Conservation (phyloP, 2,888 invertebrate genomes). For the Chymomyza fuscimana region DNA sequence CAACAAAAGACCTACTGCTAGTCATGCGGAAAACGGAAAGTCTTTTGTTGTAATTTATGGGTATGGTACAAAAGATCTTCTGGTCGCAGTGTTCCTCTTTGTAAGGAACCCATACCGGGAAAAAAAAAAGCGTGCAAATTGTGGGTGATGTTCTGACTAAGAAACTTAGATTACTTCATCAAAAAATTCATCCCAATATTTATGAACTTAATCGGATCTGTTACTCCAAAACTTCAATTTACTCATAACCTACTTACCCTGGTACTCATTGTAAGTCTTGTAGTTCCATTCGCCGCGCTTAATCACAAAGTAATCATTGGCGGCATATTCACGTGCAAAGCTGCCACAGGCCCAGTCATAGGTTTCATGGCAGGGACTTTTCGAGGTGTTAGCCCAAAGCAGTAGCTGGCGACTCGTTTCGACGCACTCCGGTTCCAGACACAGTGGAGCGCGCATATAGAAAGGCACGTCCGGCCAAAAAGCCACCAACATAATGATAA, state of each 20-base stretch:
- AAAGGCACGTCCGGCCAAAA: constrained; percentile 79
- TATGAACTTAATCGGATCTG: too few species aligned
- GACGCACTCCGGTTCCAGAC: constrained; percentile 78
- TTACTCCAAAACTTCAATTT: too few species aligned
- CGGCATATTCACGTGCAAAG: constrained; percentile 76
- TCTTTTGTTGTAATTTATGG: too few species aligned
- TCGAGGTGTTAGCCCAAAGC: constrained; percentile 77
- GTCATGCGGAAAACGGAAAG: too few species aligned
- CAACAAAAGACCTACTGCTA: too few species aligned
- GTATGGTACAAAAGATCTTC: too few species aligned
- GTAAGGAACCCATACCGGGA: too few species aligned
- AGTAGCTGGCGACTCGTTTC: constrained; percentile 78
- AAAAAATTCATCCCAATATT: too few species aligned
- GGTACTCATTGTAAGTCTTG: constrained; percentile 78
- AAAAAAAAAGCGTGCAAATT: too few species aligned
- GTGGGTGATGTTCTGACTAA: too few species aligned
- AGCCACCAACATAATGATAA: constrained; percentile 76
- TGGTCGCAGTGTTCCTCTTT: too few species aligned
- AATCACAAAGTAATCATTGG: constrained; percentile 76
- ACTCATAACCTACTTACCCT: constrained; percentile 63
- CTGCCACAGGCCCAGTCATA: constrained; percentile 79
- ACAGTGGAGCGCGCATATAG: constrained; percentile 76
- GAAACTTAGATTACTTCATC: too few species aligned
- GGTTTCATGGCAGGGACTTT: constrained; percentile 76
- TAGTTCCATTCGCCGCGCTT: constrained; percentile 79